Evolutionary conservation across 2,113 vertebrate species (phyloP).

Genomic region (Clarias magur): DNA sequence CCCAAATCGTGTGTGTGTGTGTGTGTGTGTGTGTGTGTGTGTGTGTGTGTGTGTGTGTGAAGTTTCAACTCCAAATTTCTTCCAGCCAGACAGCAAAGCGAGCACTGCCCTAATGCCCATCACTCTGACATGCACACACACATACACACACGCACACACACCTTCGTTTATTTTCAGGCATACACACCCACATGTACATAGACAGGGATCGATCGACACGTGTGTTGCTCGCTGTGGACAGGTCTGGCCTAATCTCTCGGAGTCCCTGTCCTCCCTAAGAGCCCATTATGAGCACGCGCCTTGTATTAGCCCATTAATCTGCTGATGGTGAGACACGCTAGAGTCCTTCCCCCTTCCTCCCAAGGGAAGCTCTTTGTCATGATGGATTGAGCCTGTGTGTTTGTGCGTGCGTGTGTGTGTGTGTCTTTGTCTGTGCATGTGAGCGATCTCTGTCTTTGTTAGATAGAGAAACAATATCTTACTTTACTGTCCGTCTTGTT

Average conservation of each 20-base stretch:
- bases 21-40: too few species aligned
- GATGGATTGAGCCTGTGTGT: conserved; percentile 47
- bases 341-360: conserved; percentile 36
- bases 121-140: conserved; percentile 40
- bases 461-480: conserved; percentile 21
- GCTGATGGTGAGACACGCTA: conserved; percentile 47
- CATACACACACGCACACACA: conserved; percentile 12
- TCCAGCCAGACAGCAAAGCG: conserved; percentile 61
- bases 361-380: conserved; percentile 41
- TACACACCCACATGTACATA: conserved; percentile 34
- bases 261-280: conserved; percentile 51
- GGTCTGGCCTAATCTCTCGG: conserved; percentile 48
- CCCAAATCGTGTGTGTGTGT: too few species aligned
- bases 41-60: conserved; percentile 36
- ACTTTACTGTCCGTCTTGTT: conserved; percentile 20
- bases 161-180: background rate
- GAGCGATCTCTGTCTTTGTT: conserved; percentile 43
- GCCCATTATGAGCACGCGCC: conserved; percentile 56
- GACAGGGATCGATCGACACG: conserved; percentile 52
- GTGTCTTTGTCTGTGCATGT: conserved; percentile 17
- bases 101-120: conserved; percentile 62
- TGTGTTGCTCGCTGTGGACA: conserved; percentile 43
- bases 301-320: conserved; percentile 59
- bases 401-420: background rate
- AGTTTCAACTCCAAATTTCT: conserved; percentile 70